Base-by-base conservation (phyloP, 1,140 invertebrate species). In the Batillaria attramentaria region DNA sequence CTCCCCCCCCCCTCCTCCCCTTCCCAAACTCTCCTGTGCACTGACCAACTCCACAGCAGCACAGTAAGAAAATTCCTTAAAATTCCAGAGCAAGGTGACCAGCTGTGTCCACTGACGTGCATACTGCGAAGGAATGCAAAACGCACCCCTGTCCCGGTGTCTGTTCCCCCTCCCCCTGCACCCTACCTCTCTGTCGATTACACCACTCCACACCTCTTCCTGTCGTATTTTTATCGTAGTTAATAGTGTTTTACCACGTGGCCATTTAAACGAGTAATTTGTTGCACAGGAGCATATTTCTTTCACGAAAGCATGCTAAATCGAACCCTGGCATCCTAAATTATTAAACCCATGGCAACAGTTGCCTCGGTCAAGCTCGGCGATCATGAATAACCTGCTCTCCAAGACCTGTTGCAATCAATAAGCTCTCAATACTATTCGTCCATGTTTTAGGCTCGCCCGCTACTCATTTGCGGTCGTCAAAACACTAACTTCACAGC, bases 161-260 rank as follows among this genome's bases (percentile, higher is more conserved):
- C n/a, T n/a, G 57, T 62, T 62, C 24, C 57, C 57, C 57, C 57
- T 50, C 10, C 20, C 41, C 43, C 46, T 35, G 33, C 31, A 39
- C 72, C 70, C 73, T 33, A 69, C 69, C 31, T 82, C 57, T 50
- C 66, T 70, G 10, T 28, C n/a, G n/a, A n/a, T n/a, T n/a, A n/a
- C n/a, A n/a, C 72, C 41, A 72, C 65, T 18, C 70, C 73, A 18
- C 79, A 79, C 60, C 28, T 81, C 39, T 54, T 82, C n/a, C 73
- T 83, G 18, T 83, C 83, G 5, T 37, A 69, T 13, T 24, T 43
- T 3, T 43, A 37, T n/a, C n/a, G n/a, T n/a, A n/a, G n/a, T n/a
- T n/a, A n/a, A n/a, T n/a, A n/a, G n/a, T n/a, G n/a, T n/a, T n/a
- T 60, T 68, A 72, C 68, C 54, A 78, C 70, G 68, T 72, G 46